These are phyloP conservation scores for Leptinotarsa lineolata DNA, from an alignment of 1,140 invertebrate species.

Conservation along the genomic window DNA sequence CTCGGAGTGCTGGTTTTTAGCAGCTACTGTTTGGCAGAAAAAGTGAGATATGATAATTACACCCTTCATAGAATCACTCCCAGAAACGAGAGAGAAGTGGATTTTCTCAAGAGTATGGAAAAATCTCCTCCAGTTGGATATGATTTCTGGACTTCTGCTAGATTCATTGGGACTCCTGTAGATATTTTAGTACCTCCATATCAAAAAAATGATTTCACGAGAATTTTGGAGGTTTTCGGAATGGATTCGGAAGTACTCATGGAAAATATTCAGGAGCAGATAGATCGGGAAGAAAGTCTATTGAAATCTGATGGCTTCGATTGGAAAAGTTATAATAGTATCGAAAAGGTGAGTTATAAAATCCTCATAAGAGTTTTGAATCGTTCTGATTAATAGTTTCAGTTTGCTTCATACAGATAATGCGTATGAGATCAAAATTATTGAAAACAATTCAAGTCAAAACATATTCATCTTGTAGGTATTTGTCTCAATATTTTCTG, in stretches of 20 bases:
- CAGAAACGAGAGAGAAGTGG: conserved; percentile 32
- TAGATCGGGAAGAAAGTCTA: conserved; percentile 41
- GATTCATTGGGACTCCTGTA: conserved; percentile 34
- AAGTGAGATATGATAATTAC: conserved; percentile 44
- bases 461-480: too few species aligned
- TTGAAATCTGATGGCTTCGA: conserved; percentile 28
- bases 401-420: too few species aligned
- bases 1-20: neutral
- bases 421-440: too few species aligned
- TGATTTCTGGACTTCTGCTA: conserved; percentile 43
- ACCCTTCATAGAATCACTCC: conserved; percentile 43
- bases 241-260: conserved; percentile 50
- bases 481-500: too few species aligned
- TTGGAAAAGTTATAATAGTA: conserved; percentile 36
- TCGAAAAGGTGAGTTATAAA: conserved; percentile 37
- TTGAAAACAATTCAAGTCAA: too few species aligned
- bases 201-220: conserved; percentile 41
- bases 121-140: conserved; percentile 31
- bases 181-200: conserved; percentile 55
- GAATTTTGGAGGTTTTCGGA: conserved; percentile 3
- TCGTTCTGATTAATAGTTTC: too few species aligned
- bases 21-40: conserved; percentile 26
- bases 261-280: conserved; percentile 52
- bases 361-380: too few species aligned
- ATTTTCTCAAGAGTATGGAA: conserved; percentile 38